Percentiles rank a stretch among this genome's conserved stretches.
Conservation (phyloP, 2,113 vertebrate species). For the Collichthys lucidus region DNA sequence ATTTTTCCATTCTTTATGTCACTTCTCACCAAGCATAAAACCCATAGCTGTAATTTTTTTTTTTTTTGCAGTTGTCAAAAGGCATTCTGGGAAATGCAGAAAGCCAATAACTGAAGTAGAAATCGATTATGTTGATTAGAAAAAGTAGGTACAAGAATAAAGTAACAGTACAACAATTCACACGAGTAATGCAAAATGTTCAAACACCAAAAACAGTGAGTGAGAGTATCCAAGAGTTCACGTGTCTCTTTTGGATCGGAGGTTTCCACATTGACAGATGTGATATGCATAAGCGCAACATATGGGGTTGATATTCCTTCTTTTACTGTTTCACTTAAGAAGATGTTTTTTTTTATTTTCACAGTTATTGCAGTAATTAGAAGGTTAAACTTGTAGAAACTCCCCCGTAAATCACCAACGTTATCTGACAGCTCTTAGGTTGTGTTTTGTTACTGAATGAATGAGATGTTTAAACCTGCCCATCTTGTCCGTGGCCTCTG, state of each 20-base stretch:
- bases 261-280: conserved; percentile 2
- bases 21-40: not conserved
- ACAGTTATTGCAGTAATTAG: conserved; percentile 62
- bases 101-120: conserved; percentile 20
- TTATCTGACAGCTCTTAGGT: not conserved
- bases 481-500: conserved; percentile 33
- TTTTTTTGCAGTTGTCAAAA: conserved; percentile 43
- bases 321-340: conserved; percentile 13
- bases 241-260: conserved; percentile 4
- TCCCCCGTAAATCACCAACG: not conserved
- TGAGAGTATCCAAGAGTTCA: not conserved
- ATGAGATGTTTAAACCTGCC: conserved; percentile 35
- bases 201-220: not conserved
- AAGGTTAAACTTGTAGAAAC: not conserved
- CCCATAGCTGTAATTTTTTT: conserved; percentile 21
- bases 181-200: not conserved
- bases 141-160: conserved; percentile 15
- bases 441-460: conserved; percentile 12
- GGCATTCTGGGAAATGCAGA: conserved; percentile 49
- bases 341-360: conserved; percentile 30
- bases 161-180: conserved; percentile 17
- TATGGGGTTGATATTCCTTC: not conserved
- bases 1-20: not conserved
- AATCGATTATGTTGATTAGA: conserved; percentile 14
- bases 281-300: conserved; percentile 27